Evolutionary conservation across 1,140 invertebrate genomes (phyloP).

Genomic region (Caerostris extrusa): DNA sequence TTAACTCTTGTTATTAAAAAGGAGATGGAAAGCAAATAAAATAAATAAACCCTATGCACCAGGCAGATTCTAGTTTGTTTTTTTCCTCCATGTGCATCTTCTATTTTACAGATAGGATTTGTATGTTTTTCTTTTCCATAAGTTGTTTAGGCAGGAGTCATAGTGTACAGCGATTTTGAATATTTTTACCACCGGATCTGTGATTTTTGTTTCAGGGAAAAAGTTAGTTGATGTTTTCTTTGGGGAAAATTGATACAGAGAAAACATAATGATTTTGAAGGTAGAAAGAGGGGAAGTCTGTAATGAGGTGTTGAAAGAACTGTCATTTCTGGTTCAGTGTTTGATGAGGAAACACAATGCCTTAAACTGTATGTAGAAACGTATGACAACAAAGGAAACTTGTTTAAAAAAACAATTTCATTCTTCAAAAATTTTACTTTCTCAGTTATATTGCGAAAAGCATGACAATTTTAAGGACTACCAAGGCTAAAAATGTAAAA

Average conservation of each 20-base stretch:
- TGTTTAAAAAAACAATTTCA: background rate
- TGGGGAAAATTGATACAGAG: background rate
- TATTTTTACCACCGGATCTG: background rate
- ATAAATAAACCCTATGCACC: too few relatives aligned
- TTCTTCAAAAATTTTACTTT: too few relatives aligned
- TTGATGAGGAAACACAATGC: too few relatives aligned
- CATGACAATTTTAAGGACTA: too few relatives aligned
- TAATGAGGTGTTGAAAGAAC: background rate
- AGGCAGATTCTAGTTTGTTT: too few relatives aligned
- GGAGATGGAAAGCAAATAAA: too few relatives aligned
- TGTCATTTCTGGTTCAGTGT: too few relatives aligned
- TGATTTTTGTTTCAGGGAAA: background rate
- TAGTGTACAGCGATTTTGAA: background rate
- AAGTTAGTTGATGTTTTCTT: too few relatives aligned
- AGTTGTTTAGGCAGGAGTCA: background rate
- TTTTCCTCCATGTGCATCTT: too few relatives aligned
- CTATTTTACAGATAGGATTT: background rate
- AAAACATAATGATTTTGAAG: background rate
- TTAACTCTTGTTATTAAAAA: constrained; percentile 35
- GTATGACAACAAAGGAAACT: background rate
- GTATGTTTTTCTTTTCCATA: background rate
- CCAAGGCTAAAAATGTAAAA: too few relatives aligned
- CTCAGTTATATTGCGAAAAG: too few relatives aligned
- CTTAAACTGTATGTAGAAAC: too few relatives aligned
- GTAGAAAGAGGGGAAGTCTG: background rate